A percentile compares a stretch with the other conserved stretches of the same genome.
These are phyloP conservation scores for Mycteria americana DNA, from an alignment of 2,797 vertebrate species.

Conservation along the genomic window DNA sequence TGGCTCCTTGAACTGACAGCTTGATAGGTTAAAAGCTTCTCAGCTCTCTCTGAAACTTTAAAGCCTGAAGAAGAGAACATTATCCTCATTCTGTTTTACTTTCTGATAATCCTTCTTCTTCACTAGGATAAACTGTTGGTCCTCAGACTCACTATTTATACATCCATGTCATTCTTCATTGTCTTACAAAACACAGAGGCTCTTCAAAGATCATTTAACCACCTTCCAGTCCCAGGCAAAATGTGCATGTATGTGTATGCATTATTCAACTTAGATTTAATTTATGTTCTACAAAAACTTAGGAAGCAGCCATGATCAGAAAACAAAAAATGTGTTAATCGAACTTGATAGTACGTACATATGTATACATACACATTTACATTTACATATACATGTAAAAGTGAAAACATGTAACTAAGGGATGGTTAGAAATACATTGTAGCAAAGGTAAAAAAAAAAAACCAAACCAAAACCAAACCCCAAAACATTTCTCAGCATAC, in stretches of 20 bases:
- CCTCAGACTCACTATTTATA: not conserved
- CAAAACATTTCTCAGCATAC: not conserved
- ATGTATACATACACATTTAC: too few relatives aligned
- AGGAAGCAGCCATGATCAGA: not conserved
- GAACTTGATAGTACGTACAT: not conserved
- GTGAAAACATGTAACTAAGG: not conserved
- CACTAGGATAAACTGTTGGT: not conserved
- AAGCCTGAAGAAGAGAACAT: not conserved
- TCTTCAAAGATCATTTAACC: not conserved
- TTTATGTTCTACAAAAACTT: not conserved
- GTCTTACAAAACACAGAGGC: not conserved
- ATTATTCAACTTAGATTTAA: not conserved
- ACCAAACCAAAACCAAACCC: not conserved
- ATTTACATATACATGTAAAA: not conserved
- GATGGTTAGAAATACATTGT: not conserved
- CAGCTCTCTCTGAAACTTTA: not conserved
- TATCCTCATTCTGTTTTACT: not conserved
- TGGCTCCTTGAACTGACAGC: not conserved
- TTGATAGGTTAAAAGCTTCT: not conserved
- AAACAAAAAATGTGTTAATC: not conserved
- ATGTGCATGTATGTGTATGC: not conserved
- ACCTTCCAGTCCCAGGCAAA: not conserved
- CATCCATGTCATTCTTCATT: not conserved
- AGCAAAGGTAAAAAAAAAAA: not conserved
- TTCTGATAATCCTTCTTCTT: not conserved